Conservation (phyloP, 2,113 vertebrate genomes). For the Macquaria ambigua region DNA sequence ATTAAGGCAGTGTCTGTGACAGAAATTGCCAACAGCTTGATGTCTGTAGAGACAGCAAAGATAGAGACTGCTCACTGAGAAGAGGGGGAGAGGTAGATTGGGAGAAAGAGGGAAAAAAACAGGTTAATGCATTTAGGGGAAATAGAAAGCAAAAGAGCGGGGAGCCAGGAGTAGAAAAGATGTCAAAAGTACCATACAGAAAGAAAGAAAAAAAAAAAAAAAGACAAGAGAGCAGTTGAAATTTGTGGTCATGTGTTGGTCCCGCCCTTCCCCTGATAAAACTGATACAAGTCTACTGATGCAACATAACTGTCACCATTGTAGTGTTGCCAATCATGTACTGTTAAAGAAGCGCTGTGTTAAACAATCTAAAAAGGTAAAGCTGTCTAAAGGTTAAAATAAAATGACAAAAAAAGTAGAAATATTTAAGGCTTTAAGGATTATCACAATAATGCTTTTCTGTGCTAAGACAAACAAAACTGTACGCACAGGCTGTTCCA, state of each 20-base stretch:
- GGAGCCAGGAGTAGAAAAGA: slow-evolving; percentile 26
- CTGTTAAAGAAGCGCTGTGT: slow-evolving; percentile 72
- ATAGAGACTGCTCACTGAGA: slow-evolving; percentile 37
- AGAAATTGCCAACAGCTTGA: slow-evolving; percentile 53
- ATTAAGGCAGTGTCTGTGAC: slow-evolving; percentile 63
- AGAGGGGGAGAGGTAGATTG: slow-evolving; percentile 28
- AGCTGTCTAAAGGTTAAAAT: slow-evolving; percentile 73
- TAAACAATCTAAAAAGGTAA: slow-evolving; percentile 67
- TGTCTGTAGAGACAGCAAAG: slow-evolving; percentile 42
- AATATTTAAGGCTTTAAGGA: slow-evolving; percentile 82
- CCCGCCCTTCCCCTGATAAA: slow-evolving; percentile 74
- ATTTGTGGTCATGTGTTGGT: slow-evolving; percentile 75
- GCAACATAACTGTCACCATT: slow-evolving; percentile 48
- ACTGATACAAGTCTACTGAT: slow-evolving; percentile 48
- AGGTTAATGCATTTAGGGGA: background rate
- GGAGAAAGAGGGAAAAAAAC: background rate
- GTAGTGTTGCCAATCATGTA: slow-evolving; percentile 64
- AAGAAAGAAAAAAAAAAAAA: slow-evolving; percentile 43
- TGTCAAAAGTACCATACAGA: slow-evolving; percentile 49
- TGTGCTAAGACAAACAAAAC: slow-evolving; percentile 66
- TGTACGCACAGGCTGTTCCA: slow-evolving; percentile 53
- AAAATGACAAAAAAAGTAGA: slow-evolving; percentile 60
- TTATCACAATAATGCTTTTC: slow-evolving; percentile 74
- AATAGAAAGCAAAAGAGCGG: slow-evolving; percentile 26
- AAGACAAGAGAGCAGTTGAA: slow-evolving; percentile 33